Evolutionary conservation across 2,797 vertebrate species (phyloP), one percentile per base, ranked within the genome.

Genomic region (Sebastes vulpes): DNA sequence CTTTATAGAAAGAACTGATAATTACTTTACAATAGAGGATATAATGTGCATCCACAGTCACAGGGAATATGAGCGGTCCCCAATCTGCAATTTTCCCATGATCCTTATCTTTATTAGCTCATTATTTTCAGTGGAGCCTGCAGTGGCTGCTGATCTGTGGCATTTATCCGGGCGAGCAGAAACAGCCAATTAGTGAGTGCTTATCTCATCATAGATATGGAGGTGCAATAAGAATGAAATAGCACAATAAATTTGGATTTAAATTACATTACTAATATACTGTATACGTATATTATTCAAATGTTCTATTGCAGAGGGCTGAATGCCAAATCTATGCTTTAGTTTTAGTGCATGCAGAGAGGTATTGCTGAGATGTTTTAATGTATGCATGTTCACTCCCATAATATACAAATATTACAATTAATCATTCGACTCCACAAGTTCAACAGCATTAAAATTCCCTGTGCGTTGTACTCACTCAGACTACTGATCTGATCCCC

Each of bases 51-150:
- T 72, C 75, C 60, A 35, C 65, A 73, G 82, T 91, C 83, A 87
- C 63, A 56, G 85, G 57, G 72, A 87, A 82, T 92, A 82, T 68
- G 81, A 92, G 77, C 32, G 65, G 74, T 88, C 88, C 89, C 88
- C 82, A 69, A 86, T 90, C 90, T 92, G 82, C 90, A 89, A 86
- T 94, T 93, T 92, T 91, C 88, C 83, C 83, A 90, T 92, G 91
- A 95, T 93, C 91, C 88, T 94, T 92, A 94, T 94, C 94, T 92
- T 93, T 92, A 95, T 92, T 85, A 91, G 93, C 94, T 94, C 92
- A 94, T 95, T 94, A 93, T 92, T 93, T 92, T 83, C 85, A 68
- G 59, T 38, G 76, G 66, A 88, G 83, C 84, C 84, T 65, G 85
- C 75, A 59, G 92, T 89, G 87, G 89, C 90, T 90, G 87, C 87